Base-by-base conservation (phyloP, 1,140 invertebrate species). In the Sminthurinus signatus region DNA sequence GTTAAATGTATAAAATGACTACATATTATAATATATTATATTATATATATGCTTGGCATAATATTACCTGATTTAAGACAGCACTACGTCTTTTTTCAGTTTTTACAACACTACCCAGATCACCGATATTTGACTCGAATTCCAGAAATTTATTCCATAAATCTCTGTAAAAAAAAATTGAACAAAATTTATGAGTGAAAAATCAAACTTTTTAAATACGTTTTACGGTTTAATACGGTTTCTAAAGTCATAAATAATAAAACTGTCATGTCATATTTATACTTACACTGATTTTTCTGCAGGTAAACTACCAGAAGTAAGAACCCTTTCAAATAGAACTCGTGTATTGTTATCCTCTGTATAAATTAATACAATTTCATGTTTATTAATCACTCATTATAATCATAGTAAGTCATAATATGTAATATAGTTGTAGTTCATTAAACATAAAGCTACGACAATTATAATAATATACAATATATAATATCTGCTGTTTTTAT, bases 71-170 rank as follows among this genome's bases (percentile, higher is more conserved):
- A 75, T 95, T 91, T 65, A 98, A 82, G 1, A 94, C 89, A 31
- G 89, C 86, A 73, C 91, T 87, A 55, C 96, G 80, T 58, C 95
- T 76, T 73, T 95, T 93, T 76, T 99, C 96, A 10, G 99, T 95
- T 81, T 99, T 99, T 0, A 97, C 85, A 62, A 99, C 96, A 80
- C 90, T 94, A n/a, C 93, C 87, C 44, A 99, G 77, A 79, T 99
- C 96, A 0, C 97, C 96, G 70, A 99, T 96, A 73, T 96, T 95
- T 23, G 93, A 96, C 80, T 99, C 97, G 78, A 99, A 99, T 74
- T 98, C 93, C 36, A 99, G 79, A 78, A 98, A 99, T 64, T 89
- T 82, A 78, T 98, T 97, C 96, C 96, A 99, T 64, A 99, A 96
- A 75, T 98, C 93, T 29, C 89, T 91, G 74, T 57, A 83, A 79